Evolutionary conservation across 1,140 invertebrate genomes (phyloP).

Genomic region (Lineus longissimus): DNA sequence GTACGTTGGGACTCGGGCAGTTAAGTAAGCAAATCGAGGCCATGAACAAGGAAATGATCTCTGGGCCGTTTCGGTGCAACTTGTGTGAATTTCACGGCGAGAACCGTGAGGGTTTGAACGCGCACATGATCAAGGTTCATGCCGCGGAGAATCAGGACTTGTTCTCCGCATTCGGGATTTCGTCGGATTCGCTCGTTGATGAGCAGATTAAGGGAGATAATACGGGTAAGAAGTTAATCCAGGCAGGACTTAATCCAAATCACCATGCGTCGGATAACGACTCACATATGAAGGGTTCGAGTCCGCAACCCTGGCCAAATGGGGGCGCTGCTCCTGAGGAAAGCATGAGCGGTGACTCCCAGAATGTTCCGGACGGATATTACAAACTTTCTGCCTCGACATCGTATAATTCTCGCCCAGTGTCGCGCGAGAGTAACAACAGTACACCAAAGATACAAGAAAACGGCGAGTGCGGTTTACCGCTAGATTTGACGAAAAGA

Average conservation of each 20-base stretch:
- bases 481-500: neutral
- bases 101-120: constrained; percentile 42
- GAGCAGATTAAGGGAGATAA: constrained; percentile 25
- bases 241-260: neutral
- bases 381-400: too few relatives aligned
- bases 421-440: constrained; percentile 4
- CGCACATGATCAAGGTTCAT: constrained; percentile 54
- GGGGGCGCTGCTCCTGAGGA: neutral
- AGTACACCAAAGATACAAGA: constrained; percentile 13
- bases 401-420: neutral
- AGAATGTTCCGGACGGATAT: neutral
- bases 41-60: too few relatives aligned
- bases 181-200: constrained; percentile 37
- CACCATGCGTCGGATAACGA: neutral
- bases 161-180: constrained; percentile 42
- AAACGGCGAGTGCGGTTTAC: neutral
- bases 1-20: neutral
- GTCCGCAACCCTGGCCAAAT: neutral
- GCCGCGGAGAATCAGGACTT: constrained; percentile 50
- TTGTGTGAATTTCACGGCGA: constrained; percentile 53
- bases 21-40: too few relatives aligned
- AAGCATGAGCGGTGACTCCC: neutral
- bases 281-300: neutral
- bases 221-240: neutral
- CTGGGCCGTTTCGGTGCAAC: constrained; percentile 44